Evolutionary conservation across 2,797 vertebrate species (phyloP).

Genomic region (Galago senegalensis): DNA sequence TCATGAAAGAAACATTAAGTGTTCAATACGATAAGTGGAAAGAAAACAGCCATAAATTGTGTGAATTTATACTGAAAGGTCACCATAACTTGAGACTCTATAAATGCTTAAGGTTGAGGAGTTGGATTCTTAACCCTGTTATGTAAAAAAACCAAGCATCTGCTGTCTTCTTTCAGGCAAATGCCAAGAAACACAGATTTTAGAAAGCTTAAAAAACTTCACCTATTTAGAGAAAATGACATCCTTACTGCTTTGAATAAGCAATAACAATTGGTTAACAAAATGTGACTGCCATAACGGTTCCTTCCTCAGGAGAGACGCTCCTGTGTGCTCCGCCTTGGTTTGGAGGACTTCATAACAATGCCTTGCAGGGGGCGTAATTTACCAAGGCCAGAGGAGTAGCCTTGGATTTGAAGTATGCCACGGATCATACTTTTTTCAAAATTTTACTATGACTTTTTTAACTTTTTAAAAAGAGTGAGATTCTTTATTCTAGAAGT

Average conservation of each 20-base stretch:
- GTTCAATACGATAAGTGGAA: slow-evolving; percentile 60
- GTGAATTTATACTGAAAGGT: slow-evolving; percentile 69
- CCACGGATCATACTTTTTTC: background rate
- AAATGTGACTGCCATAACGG: background rate
- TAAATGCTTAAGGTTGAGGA: slow-evolving; percentile 44
- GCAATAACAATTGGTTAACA: slow-evolving; percentile 62
- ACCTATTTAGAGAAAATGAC: slow-evolving; percentile 65
- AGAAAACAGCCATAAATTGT: slow-evolving; percentile 57
- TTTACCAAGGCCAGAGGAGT: slow-evolving; percentile 39
- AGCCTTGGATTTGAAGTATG: slow-evolving; percentile 51
- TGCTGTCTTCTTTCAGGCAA: slow-evolving; percentile 59
- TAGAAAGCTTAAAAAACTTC: slow-evolving; percentile 57
- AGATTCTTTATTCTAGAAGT: slow-evolving; percentile 57
- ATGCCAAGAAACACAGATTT: slow-evolving; percentile 64
- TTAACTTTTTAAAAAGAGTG: slow-evolving; percentile 60
- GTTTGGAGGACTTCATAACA: slow-evolving; percentile 40
- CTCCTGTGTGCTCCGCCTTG: background rate
- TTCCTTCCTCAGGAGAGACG: slow-evolving; percentile 22
- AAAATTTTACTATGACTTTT: slow-evolving; percentile 44
- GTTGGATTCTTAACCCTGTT: slow-evolving; percentile 50
- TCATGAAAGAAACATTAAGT: slow-evolving; percentile 61
- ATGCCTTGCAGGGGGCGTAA: background rate
- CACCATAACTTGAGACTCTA: slow-evolving; percentile 56
- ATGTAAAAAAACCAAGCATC: slow-evolving; percentile 56
- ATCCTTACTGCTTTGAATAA: slow-evolving; percentile 60